Conservation (phyloP, 2,888 invertebrate species). For the Eledone cirrhosa region DNA sequence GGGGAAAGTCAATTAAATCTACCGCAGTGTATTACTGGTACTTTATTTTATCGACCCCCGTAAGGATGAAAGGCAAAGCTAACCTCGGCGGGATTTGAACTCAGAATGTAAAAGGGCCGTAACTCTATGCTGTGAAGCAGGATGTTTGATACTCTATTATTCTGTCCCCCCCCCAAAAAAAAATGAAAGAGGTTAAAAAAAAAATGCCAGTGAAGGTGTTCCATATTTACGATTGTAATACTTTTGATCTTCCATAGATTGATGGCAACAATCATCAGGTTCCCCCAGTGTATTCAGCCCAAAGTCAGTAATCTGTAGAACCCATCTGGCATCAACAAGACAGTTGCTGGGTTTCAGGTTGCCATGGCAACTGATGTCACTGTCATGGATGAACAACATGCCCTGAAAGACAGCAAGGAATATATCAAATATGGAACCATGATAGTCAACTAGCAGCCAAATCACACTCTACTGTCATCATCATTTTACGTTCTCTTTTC, state of each 20-base stretch:
- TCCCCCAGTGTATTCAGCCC: constrained; percentile 54
- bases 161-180: too few species aligned
- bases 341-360: constrained; percentile 62
- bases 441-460: not conserved
- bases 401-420: constrained; percentile 45
- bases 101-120: too few species aligned
- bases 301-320: constrained; percentile 60
- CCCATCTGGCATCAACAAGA: constrained; percentile 62
- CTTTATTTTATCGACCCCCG: too few species aligned
- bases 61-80: too few species aligned
- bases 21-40: too few species aligned
- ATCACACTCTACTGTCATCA: not conserved
- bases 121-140: too few species aligned
- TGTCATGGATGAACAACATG: constrained; percentile 62
- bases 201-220: too few species aligned
- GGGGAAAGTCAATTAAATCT: too few species aligned
- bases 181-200: too few species aligned
- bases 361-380: constrained; percentile 58
- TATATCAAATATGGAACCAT: not conserved
- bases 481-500: not conserved
- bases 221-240: constrained; percentile 43
- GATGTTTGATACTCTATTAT: too few species aligned
- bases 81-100: too few species aligned
- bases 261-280: constrained; percentile 33
- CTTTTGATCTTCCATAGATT: constrained; percentile 36